These are phyloP conservation scores for Sylvia borin DNA, from an alignment of 2,797 vertebrate genomes.

Conservation along the genomic window DNA sequence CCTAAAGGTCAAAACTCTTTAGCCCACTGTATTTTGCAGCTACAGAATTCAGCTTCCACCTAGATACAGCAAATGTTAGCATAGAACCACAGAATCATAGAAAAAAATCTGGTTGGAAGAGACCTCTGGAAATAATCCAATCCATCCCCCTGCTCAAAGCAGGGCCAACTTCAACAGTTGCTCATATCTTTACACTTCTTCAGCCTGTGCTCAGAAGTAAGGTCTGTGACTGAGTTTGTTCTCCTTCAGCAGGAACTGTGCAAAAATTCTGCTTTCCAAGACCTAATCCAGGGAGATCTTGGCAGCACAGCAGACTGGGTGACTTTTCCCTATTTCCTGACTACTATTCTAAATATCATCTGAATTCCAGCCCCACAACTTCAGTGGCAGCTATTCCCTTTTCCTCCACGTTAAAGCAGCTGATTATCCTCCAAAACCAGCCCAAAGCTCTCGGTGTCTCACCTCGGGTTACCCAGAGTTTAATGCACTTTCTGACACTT, in stretches of 20 bases:
- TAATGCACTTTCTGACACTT: background rate
- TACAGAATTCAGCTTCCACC: background rate
- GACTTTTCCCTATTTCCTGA: background rate
- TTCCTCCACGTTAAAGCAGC: background rate
- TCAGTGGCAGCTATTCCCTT: background rate
- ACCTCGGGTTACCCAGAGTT: background rate
- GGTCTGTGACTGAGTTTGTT: background rate
- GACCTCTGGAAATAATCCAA: slow-evolving; percentile 27
- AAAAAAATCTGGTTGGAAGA: background rate
- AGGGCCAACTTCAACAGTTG: slow-evolving; percentile 55
- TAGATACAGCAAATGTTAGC: background rate
- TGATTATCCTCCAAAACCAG: background rate
- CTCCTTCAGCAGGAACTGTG: background rate
- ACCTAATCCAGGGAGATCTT: background rate
- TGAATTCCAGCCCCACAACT: background rate
- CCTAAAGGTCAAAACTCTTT: background rate
- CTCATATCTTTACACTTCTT: slow-evolving; percentile 49
- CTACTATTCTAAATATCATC: background rate
- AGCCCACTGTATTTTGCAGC: background rate
- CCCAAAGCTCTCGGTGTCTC: background rate
- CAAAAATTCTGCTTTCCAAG: slow-evolving; percentile 1
- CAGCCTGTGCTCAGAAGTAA: slow-evolving; percentile 38
- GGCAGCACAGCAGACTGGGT: background rate
- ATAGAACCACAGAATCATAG: background rate
- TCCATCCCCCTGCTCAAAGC: background rate